phyloP scores from a whole-genome alignment of 1,140 invertebrate genomes.

The Venustaconcha ellipsiformis region DNA sequence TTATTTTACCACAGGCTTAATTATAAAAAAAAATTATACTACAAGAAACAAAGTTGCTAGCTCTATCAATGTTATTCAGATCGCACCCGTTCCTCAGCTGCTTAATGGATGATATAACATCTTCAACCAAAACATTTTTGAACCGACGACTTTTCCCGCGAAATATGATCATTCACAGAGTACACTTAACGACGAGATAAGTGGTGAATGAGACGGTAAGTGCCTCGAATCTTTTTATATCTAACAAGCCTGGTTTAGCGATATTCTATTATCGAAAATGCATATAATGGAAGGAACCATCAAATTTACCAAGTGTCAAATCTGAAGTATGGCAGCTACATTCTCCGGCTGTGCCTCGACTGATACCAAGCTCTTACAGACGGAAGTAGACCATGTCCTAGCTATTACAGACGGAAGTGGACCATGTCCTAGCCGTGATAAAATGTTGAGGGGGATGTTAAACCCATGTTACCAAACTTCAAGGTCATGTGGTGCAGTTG shows the following conservation, averaged over 20 bases:
- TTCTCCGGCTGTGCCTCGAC: too few relatives aligned
- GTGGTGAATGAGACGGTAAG: constrained; percentile 32
- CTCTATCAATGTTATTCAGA: constrained; percentile 32
- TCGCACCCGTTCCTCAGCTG: not conserved
- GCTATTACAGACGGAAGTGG: too few relatives aligned
- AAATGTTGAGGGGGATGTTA: too few relatives aligned
- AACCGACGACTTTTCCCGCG: constrained; percentile 8
- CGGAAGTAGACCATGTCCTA: too few relatives aligned
- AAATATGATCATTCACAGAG: constrained; percentile 32
- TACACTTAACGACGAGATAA: constrained; percentile 20
- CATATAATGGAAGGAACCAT: not conserved
- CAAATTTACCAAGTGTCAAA: constrained; percentile 5
- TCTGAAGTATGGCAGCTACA: constrained; percentile 19
- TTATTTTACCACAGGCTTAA: too few relatives aligned
- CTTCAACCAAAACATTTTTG: constrained; percentile 21
- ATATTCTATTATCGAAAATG: constrained; percentile 5
- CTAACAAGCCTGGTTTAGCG: constrained; percentile 1
- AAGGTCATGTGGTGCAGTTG: too few relatives aligned
- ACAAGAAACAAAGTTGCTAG: constrained; percentile 12
- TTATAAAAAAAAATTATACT: too few relatives aligned
- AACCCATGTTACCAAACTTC: too few relatives aligned
- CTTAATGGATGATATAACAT: constrained; percentile 14
- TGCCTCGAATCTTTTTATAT: too few relatives aligned
- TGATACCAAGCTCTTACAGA: too few relatives aligned
- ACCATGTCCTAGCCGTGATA: too few relatives aligned